Percentiles rank a stretch among this genome's conserved stretches.
Evolutionary conservation across 1,140 invertebrate genomes (phyloP).

Genomic region (Aphaenogaster rudis): DNA sequence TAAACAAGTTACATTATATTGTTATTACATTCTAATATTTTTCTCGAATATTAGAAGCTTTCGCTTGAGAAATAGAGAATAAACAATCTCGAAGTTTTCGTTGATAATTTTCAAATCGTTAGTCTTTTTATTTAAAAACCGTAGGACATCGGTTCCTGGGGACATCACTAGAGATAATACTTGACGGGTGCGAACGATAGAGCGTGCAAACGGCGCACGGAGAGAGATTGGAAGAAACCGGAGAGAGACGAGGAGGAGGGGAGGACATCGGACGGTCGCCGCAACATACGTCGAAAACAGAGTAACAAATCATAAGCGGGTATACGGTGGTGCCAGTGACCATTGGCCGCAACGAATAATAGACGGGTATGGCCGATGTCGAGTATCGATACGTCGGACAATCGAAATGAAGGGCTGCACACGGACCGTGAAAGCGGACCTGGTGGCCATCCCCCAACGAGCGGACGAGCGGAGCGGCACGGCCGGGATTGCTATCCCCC

Average conservation of each 20-base stretch:
- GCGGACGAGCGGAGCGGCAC: constrained; percentile 69
- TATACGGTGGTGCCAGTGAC: constrained; percentile 71
- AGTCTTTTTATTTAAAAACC: background rate
- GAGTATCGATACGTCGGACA: constrained; percentile 82
- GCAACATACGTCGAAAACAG: constrained; percentile 80
- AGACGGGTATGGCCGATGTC: constrained; percentile 81
- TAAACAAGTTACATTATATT: background rate
- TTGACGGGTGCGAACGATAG: constrained; percentile 36
- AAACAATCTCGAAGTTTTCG: background rate
- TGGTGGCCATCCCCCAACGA: constrained; percentile 57
- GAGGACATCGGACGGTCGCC: constrained; percentile 53
- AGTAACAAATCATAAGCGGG: constrained; percentile 83
- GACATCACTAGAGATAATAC: constrained; percentile 37
- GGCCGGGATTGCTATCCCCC: constrained; percentile 76
- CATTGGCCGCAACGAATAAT: constrained; percentile 84
- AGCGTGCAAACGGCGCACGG: constrained; percentile 16
- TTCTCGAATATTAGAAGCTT: background rate
- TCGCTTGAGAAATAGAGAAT: background rate
- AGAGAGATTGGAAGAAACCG: constrained; percentile 43
- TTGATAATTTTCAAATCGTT: background rate
- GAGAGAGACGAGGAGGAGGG: background rate
- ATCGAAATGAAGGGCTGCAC: constrained; percentile 82
- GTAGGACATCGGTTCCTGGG: background rate
- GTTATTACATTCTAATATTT: background rate
- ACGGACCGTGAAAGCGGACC: constrained; percentile 79